These are phyloP conservation scores for Stercorarius parasiticus DNA, from an alignment of 2,113 vertebrate species.

Conservation along the genomic window DNA sequence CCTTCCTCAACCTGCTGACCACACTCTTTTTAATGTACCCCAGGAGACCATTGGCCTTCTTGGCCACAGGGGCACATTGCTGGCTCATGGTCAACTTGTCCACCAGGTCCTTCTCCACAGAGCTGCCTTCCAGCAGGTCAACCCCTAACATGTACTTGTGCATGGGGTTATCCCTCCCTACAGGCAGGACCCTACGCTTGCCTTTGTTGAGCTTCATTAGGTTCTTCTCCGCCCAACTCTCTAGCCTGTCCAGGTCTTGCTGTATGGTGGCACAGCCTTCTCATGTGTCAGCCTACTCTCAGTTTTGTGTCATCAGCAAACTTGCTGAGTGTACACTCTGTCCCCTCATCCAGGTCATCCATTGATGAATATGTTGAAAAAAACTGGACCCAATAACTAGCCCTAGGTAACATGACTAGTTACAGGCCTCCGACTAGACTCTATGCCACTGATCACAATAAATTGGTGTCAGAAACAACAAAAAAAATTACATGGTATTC, in stretches of 20 bases:
- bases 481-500: not conserved
- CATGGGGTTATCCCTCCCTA: not conserved
- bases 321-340: not conserved
- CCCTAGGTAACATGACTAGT: not conserved
- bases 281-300: not conserved
- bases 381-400: not conserved
- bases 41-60: not conserved
- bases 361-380: not conserved
- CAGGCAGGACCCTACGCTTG: not conserved
- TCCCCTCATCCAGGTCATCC: not conserved
- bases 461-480: not conserved
- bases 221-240: not conserved
- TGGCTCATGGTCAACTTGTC: not conserved
- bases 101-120: not conserved
- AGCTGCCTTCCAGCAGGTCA: not conserved
- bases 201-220: not conserved
- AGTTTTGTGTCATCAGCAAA: not conserved
- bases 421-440: not conserved
- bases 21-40: not conserved
- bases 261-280: not conserved
- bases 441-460: not conserved
- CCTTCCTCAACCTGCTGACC: not conserved
- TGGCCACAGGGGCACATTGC: not conserved
- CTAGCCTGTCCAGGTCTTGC: not conserved
- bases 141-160: not conserved